Evolutionary conservation across 1,140 invertebrate genomes (phyloP).

Genomic region (Tetranychus cinnabarinus): DNA sequence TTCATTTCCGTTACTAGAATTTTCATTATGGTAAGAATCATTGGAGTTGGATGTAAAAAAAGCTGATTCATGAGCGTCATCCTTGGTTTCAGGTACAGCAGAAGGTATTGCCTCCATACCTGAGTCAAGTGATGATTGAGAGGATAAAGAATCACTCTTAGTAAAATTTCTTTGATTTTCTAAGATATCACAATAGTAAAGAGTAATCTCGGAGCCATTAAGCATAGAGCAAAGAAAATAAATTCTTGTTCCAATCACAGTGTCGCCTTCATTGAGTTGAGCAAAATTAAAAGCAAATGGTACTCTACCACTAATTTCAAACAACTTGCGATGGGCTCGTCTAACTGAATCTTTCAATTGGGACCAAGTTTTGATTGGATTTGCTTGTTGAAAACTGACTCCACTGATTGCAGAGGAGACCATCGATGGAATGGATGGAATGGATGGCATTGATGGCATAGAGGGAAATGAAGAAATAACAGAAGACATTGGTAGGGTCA

Average conservation of each 20-base stretch:
- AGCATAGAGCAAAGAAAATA: constrained; percentile 66
- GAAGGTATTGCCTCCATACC: neutral
- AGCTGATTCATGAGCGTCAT: neutral
- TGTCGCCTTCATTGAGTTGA: neutral
- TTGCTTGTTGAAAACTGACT: neutral
- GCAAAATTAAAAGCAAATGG: constrained; percentile 55
- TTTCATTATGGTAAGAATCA: neutral
- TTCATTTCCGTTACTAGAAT: neutral
- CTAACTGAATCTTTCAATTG: constrained; percentile 4
- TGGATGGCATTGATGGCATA: constrained; percentile 14
- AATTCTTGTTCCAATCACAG: constrained; percentile 31
- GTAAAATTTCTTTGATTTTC: neutral
- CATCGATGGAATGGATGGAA: constrained; percentile 12
- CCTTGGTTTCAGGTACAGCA: neutral
- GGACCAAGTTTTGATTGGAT: constrained; percentile 3
- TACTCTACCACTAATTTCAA: constrained; percentile 19
- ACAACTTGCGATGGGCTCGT: neutral
- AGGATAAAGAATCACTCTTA: neutral
- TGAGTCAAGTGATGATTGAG: neutral
- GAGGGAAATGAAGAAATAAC: neutral
- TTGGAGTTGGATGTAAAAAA: neutral
- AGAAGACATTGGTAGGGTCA: constrained; percentile 3
- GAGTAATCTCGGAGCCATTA: constrained; percentile 61
- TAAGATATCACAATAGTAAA: constrained; percentile 54
- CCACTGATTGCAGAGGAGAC: constrained; percentile 1